Percentiles rank a stretch among this genome's conserved stretches.
Evolutionary conservation across 2,888 invertebrate species (phyloP).

Genomic region (Folsomia manolachei): DNA sequence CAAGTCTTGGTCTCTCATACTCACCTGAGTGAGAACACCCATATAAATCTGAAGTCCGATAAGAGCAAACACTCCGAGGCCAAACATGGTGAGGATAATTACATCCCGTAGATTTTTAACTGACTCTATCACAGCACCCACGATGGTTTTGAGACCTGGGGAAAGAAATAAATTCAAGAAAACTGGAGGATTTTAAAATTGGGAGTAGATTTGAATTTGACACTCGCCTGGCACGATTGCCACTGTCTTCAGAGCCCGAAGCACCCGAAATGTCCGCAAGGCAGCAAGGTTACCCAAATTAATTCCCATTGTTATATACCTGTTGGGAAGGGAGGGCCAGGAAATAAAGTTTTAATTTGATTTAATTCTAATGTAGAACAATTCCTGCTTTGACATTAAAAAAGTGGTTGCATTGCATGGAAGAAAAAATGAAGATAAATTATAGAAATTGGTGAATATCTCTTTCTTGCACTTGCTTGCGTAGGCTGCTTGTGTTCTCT

Average conservation of each 20-base stretch:
- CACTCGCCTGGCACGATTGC: constrained; percentile 96
- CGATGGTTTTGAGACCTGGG: constrained; percentile 99
- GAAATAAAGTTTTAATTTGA: too few species aligned
- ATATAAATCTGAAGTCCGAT: constrained; percentile 98
- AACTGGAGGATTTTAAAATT: background rate
- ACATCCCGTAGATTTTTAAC: constrained; percentile 99
- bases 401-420: too few species aligned
- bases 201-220: background rate
- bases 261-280: constrained; percentile 97
- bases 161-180: too few species aligned
- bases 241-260: constrained; percentile 98
- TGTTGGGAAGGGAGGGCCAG: too few species aligned
- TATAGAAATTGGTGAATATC: too few species aligned
- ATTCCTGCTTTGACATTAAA: too few species aligned
- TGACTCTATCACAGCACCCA: constrained; percentile 98
- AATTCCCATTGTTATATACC: constrained; percentile 98
- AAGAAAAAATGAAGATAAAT: too few species aligned
- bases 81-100: constrained; percentile 98
- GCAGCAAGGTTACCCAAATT: constrained; percentile 98
- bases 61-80: constrained; percentile 95
- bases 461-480: too few species aligned
- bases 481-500: too few species aligned
- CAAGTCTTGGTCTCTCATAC: too few species aligned
- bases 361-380: too few species aligned
- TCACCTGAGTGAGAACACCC: constrained; percentile 95